Base-by-base conservation (phyloP, 2,888 invertebrate genomes). In the Petrolisthes cinctipes region DNA sequence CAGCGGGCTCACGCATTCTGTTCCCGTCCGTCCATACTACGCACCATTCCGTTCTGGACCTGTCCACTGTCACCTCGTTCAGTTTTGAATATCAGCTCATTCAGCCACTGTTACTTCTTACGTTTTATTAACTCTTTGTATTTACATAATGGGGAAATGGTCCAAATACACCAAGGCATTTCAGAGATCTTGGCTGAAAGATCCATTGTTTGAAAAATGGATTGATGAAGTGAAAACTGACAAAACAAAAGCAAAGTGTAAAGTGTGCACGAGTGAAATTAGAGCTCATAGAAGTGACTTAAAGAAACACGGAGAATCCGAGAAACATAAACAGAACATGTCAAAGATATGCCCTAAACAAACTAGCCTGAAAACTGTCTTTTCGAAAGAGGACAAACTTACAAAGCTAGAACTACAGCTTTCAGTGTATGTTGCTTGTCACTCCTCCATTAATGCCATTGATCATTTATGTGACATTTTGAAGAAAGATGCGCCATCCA, bases 361-460 rank as follows among this genome's bases (percentile, higher is more conserved):
- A 81, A 51, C n/a, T 9, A 86, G 57, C 37, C 37, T 81, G 57
- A 86, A 81, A 81, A 57, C 81, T 86, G 73, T n/a, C 53, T 75
- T 86, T 57, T 56, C 80, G 53, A 71, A 73, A 71, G 23, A 73
- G 61, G 71, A 71, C 14, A 86, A 80, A 86, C 11, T 81, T 23
- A 68, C 71, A 11, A 56, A 61, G 57, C 53, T 73, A 73, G 80
- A 86, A 81, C 37, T 86, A 57, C 80, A 81, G 37, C 54, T 86
- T 17, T 86, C 81, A 81, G 86, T 73, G 37, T 86, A 86, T 81
- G 75, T 81, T 81, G 85, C 85, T 54, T 85, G 85, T 71, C 80
- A 85, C 78, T 85, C 84, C 9, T 54, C 85, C 71, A 53, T 85
- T 76, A 51, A 80, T 23, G 57, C 66, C 5, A 71, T 80, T 85